These are phyloP conservation scores for Sardinella longiceps DNA, from an alignment of 2,797 vertebrate species.

Conservation along the genomic window DNA sequence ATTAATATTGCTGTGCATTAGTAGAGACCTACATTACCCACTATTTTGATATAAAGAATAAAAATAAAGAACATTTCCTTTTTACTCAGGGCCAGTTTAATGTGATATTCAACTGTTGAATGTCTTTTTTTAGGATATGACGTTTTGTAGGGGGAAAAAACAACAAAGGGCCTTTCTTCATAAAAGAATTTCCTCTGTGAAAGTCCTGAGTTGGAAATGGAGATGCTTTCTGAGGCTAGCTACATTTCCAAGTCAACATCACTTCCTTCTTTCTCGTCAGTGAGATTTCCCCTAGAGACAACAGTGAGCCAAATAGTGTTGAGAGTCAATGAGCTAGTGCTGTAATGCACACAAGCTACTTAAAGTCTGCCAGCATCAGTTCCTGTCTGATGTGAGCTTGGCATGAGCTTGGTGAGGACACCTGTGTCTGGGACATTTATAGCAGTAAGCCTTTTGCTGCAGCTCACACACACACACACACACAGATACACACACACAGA, in stretches of 20 bases:
- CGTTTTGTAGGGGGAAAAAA: too few species aligned
- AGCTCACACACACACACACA: neutral
- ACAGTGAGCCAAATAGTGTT: neutral
- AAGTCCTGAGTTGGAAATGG: neutral
- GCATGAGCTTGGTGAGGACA: neutral
- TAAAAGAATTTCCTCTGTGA: neutral
- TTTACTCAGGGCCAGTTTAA: too few species aligned
- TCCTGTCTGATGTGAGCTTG: neutral
- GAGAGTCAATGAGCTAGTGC: neutral
- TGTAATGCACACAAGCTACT: neutral
- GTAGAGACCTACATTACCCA: too few species aligned
- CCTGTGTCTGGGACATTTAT: slow-evolving; percentile 25
- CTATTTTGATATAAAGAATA: too few species aligned
- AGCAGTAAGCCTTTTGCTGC: slow-evolving; percentile 12
- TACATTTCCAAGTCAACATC: neutral
- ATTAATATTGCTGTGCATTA: neutral
- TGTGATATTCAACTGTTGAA: too few species aligned
- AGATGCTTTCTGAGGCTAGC: neutral
- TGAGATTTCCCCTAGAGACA: neutral
- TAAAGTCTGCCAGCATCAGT: neutral
- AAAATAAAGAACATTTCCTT: too few species aligned
- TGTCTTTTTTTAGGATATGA: too few species aligned
- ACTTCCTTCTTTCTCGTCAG: neutral
- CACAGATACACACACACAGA: slow-evolving; percentile 5
- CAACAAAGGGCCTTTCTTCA: neutral